These are phyloP conservation scores for Monodelphis domestica DNA, from an alignment of 2,797 vertebrate genomes.

Conservation along the genomic window DNA sequence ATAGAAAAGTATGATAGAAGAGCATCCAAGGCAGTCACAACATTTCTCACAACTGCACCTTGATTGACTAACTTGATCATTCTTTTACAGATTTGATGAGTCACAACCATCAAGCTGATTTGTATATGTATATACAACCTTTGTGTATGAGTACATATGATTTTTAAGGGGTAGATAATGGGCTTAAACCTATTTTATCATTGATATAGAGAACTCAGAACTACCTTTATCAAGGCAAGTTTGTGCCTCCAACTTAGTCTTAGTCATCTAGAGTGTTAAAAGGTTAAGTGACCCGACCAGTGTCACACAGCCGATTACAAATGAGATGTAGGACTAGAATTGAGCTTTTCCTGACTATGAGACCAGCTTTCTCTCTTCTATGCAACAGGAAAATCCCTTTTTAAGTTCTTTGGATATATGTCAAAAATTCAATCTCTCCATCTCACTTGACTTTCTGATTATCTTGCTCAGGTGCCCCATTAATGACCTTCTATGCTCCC, in stretches of 20 bases:
- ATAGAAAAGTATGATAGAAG: conserved; percentile 4
- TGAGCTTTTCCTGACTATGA: background rate
- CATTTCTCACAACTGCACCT: background rate
- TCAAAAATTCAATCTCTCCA: background rate
- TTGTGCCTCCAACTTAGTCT: background rate
- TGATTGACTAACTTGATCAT: conserved; percentile 16
- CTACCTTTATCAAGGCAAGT: background rate
- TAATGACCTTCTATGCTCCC: background rate
- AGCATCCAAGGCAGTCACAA: background rate
- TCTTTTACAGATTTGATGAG: background rate
- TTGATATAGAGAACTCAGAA: background rate
- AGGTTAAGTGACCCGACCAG: background rate
- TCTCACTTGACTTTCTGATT: background rate
- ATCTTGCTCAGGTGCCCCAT: background rate
- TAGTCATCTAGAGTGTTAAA: background rate
- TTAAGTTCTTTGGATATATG: background rate
- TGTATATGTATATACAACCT: conserved; percentile 11
- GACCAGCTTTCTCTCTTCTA: background rate
- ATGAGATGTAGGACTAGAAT: background rate
- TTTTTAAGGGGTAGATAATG: background rate
- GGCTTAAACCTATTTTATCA: background rate
- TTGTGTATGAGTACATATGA: background rate
- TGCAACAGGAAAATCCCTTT: background rate
- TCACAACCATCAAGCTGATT: conserved; percentile 14
- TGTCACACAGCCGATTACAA: background rate